Percentiles rank a stretch among this genome's conserved stretches.
Conservation (phyloP, 2,888 invertebrate species). For the Pristionchus exspectatus region DNA sequence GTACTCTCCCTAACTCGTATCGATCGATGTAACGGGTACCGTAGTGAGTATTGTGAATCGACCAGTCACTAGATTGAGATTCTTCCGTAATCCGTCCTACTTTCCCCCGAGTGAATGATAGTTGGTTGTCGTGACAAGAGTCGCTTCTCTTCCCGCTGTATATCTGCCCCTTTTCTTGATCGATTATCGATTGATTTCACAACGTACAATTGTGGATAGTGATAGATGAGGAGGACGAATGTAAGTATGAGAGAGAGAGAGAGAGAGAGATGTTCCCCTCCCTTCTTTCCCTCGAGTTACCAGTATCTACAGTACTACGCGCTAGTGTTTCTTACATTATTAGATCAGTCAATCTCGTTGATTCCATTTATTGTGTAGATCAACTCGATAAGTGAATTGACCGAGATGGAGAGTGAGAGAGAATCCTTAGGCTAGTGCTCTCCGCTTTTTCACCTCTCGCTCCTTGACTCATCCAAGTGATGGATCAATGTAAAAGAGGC, state of each 20-base stretch:
- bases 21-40: slow-evolving; percentile 21
- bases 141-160: background rate
- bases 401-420: slow-evolving; percentile 19
- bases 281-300: slow-evolving; percentile 10
- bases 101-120: slow-evolving; percentile 11
- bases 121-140: slow-evolving; percentile 10
- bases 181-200: too few relatives aligned
- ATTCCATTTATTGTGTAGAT: background rate
- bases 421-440: slow-evolving; percentile 39
- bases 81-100: background rate
- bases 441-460: background rate
- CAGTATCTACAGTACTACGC: slow-evolving; percentile 31
- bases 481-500: background rate
- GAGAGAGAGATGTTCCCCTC: background rate
- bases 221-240: slow-evolving; percentile 21
- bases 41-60: slow-evolving; percentile 4
- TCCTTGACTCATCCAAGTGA: background rate
- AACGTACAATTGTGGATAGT: background rate
- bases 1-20: background rate
- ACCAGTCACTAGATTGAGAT: background rate
- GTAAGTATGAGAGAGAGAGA: slow-evolving; percentile 17
- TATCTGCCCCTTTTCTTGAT: background rate
- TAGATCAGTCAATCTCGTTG: slow-evolving; percentile 8
- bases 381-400: background rate
- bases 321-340: slow-evolving; percentile 46